These are phyloP conservation scores for Malaclemys terrapin DNA, from an alignment of 2,113 vertebrate species.

Conservation along the genomic window DNA sequence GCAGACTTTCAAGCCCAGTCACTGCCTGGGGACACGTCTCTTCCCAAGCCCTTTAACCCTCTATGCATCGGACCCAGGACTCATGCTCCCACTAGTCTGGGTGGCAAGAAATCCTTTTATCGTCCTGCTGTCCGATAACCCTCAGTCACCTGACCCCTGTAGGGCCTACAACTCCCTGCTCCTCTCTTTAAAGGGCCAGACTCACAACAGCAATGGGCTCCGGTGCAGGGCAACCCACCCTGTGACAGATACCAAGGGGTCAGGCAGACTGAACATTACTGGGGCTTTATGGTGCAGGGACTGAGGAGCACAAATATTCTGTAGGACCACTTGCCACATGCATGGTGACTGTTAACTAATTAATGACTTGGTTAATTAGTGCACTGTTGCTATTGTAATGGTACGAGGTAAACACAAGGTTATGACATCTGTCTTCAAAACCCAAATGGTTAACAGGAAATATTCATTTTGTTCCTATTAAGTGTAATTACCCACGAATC, in stretches of 20 bases:
- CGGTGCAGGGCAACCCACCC: accelerated
- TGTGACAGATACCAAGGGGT: neutral
- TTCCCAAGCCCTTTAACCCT: neutral
- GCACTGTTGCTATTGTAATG: neutral
- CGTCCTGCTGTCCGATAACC: neutral
- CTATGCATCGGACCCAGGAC: no score
- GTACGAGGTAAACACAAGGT: slow-evolving; percentile 65
- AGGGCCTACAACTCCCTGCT: neutral
- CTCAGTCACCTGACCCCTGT: neutral
- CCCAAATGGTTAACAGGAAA: slow-evolving; percentile 78
- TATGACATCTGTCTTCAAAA: slow-evolving; percentile 73
- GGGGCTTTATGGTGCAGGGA: slow-evolving; percentile 45
- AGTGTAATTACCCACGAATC: slow-evolving; percentile 79
- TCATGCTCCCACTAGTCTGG: neutral
- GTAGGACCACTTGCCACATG: neutral
- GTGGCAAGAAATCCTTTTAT: neutral
- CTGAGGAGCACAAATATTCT: neutral
- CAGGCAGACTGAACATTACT: neutral
- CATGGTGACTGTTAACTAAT: slow-evolving; percentile 55
- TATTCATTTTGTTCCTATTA: slow-evolving; percentile 83
- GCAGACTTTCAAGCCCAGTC: neutral
- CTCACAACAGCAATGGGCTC: neutral
- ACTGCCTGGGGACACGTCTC: neutral
- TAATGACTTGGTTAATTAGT: slow-evolving; percentile 66
- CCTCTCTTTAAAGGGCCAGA: neutral